These are phyloP conservation scores for Subanguina moxae DNA, from an alignment of 1,140 invertebrate species.

Conservation along the genomic window DNA sequence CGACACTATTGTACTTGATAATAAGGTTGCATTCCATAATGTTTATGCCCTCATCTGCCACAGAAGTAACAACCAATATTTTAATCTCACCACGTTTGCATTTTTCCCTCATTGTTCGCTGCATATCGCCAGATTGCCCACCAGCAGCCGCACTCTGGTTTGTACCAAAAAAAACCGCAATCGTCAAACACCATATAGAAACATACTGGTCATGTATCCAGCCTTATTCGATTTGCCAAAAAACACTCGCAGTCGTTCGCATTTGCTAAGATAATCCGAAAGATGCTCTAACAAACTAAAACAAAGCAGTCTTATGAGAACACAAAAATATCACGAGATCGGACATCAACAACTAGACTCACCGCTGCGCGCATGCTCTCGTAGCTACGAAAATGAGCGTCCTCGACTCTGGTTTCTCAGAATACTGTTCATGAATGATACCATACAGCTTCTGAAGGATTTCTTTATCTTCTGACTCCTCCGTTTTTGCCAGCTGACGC, in stretches of 20 bases:
- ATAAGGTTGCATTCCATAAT: conserved; percentile 61
- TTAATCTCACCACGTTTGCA: conserved; percentile 36
- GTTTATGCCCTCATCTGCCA: conserved; percentile 62
- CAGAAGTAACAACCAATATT: conserved; percentile 59
- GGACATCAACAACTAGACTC: not conserved
- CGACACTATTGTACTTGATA: conserved; percentile 60
- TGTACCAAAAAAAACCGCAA: conserved; percentile 16
- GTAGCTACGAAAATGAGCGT: conserved; percentile 45
- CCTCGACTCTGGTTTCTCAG: conserved; percentile 35
- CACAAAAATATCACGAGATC: not conserved
- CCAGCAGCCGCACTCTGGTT: conserved; percentile 39
- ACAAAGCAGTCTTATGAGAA: no score
- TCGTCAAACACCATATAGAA: not conserved
- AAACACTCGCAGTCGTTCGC: conserved; percentile 18
- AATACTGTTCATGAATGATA: conserved; percentile 33
- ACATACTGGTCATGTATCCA: conserved; percentile 26
- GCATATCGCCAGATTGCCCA: conserved; percentile 26
- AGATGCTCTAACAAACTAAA: conserved; percentile 30
- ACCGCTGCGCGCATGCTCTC: conserved; percentile 16
- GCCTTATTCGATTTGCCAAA: conserved; percentile 9
- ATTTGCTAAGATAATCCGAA: conserved; percentile 6
- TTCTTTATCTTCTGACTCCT: conserved; percentile 21
- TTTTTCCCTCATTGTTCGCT: conserved; percentile 24
- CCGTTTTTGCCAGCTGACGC: not conserved
- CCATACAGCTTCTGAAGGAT: conserved; percentile 22